Evolutionary conservation across 2,113 vertebrate genomes (phyloP), one percentile per base, ranked within the genome.

Genomic region (Neogale vison): DNA sequence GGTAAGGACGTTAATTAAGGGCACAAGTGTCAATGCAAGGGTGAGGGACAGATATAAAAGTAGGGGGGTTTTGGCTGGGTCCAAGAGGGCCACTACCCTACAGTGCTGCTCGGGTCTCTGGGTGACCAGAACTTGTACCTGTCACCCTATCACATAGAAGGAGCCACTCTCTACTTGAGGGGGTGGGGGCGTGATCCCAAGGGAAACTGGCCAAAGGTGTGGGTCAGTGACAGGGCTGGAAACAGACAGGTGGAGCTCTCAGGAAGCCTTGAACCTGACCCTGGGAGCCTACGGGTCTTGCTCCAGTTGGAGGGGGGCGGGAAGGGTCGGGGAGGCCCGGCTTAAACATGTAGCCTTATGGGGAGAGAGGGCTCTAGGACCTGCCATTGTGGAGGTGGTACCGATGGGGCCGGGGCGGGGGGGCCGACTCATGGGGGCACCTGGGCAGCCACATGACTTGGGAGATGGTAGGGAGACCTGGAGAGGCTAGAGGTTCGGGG

Each of bases 81-180:
- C 7, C 17, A 1, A 45, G 65, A 34, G 2, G 7, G 6, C 12
- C 3, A 4, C 8, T 0, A 71, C 50, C 4, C 2, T 13, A 4
- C 45, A 14, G 65, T n/a, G 3, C 34, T 21, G 15, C 29, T 42
- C 31, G 18, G 39, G 61, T 24, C 24, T 77, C 45, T 55, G 90
- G 90, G 20, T 79, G 20, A 63, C 6, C 1, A 1, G 59, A 29
- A 24, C 31, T 34, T 15, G 67, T 57, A n/a, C 26, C 20, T 20
- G 31, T 39, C 69, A 7, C 39, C 21, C 1, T 0, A 0, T 7
- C 4, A 4, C 3, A 0, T 24, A 20, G 23, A 18, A 63, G 7
- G 24, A 88, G 50, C 55, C 81, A 5, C 52, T 59, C 29, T 81
- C 36, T 18, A 39, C 61, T 80, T 11, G 0, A 4, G 55, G 0